Base-by-base conservation (phyloP, 2,888 invertebrate species). In the Tanypteryx hageni region DNA sequence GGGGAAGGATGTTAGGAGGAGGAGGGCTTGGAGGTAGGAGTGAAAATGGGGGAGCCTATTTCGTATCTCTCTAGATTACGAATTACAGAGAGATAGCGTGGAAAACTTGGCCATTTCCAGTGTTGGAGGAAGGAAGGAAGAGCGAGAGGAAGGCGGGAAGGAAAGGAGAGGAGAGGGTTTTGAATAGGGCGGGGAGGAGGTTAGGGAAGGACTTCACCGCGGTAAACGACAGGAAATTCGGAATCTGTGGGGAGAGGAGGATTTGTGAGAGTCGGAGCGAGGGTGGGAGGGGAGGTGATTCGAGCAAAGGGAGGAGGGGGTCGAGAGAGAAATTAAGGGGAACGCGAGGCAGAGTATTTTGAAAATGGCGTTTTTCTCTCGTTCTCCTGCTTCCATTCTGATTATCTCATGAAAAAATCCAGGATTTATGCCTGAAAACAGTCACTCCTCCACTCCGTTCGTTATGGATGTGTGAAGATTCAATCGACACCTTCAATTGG, bases 221-320 rank as follows among this genome's bases (percentile, higher is more conserved):
- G 89, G 89, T 89, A 89, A 89, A 89, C 89, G 89, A 89, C 89
- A 89, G 89, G 89, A 89, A 89, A 89, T 89, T 89, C 89, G 89
- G 68, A 61, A 64, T 89, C 89, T 64, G 89, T 64, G 64, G 89
- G 61, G 68, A 89, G 44, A 31, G 64, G 64, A 89, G 89, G 89
- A 16, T 61, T 86, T 59, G 59, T 9, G 59, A 86, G 86, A 18
- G 14, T 58, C 14, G 86, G 11, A 14, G 7, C n/a, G 85, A 57
- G 58, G 27, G n/a, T n/a, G 86, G 86, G 0, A 44, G 83, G 18
- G 44, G 18, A 76, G 76, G 76, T 10, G 76, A n/a, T 16, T 18
- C 11, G 10, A 8, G 31, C 31, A 31, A 18, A 16, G 22, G 56
- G 44, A n/a, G 27, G 10, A 14, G 89, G 44, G 61, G 64, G 57